Evolutionary conservation across 1,140 invertebrate genomes (phyloP).

Genomic region (Cyphomyrmex costatus): DNA sequence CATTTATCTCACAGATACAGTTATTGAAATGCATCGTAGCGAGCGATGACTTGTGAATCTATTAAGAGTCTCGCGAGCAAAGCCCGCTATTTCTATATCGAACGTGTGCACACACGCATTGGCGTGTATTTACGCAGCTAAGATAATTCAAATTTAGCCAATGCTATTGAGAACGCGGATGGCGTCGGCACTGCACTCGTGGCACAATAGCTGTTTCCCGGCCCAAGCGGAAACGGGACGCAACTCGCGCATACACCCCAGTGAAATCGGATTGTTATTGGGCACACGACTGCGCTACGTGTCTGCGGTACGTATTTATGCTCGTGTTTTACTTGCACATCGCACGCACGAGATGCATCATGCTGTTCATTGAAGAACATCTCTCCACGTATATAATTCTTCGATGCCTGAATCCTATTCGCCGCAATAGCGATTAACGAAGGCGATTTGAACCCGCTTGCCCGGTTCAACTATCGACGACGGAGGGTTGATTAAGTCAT

Average conservation of each 20-base stretch:
- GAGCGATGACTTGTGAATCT: constrained; percentile 16
- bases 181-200: background rate
- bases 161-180: background rate
- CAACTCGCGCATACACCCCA: constrained; percentile 18
- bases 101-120: background rate
- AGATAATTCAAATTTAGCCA: constrained; percentile 50
- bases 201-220: constrained; percentile 45
- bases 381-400: background rate
- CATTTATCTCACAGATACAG: background rate
- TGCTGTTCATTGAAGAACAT: background rate
- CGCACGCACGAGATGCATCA: background rate
- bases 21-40: background rate
- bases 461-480: too few relatives aligned
- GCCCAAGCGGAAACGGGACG: constrained; percentile 7
- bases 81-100: constrained; percentile 6
- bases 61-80: background rate
- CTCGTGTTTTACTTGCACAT: background rate
- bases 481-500: constrained; percentile 20
- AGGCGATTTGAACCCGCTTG: background rate
- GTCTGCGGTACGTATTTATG: background rate
- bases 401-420: background rate
- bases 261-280: constrained; percentile 55
- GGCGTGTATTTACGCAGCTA: constrained; percentile 39
- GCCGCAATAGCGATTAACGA: background rate
- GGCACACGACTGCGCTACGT: background rate